Evolutionary conservation across 2,797 vertebrate species (phyloP), one percentile per base, ranked within the genome.

Genomic region (Danionella dracula): DNA sequence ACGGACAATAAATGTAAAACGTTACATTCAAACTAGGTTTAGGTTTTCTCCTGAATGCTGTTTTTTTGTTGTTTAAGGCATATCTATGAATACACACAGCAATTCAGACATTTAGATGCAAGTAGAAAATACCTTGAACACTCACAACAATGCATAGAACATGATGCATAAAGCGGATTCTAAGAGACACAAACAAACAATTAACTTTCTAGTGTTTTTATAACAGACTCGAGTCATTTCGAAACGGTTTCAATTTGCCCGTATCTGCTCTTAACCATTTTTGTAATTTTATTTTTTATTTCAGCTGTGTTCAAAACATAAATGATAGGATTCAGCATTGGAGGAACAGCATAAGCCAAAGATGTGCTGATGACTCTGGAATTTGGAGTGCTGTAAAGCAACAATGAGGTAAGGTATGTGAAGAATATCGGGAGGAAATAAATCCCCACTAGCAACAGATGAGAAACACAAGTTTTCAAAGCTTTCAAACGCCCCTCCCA

Each of bases 391-490:
- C 8, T 13, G 21, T 4, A 54, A 37, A 54, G 19, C 32, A 54
- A 54, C 8, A 32, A 32, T 17, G 48, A 12, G 17, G 48, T 12
- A 37, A 53, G 11, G 51, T 55, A 55, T 10, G 34, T 9, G 4
- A 5, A 38, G 51, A 10, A 54, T 11, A 70, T 55, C 1, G 74
- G 67, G 2, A 76, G 46, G 12, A 44, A 73, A 59, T 55, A 76
- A n/a, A 65, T 7, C 9, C 34, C 53, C 1, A 73, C 74, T n/a
- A 71, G 13, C 9, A 73, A 58, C 8, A 73, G 12, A 16, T 76
- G 70, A 7, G 70, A 68, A 19, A 45, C 32, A 61, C 70, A 76
- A 11, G 74, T 76, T 31, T 76, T 76, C 7, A 76, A 21, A 1
- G 74, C 70, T 56, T 72, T 72, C 1, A 60, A 4, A 21, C 54